Evolutionary conservation across 1,140 invertebrate genomes (phyloP), one percentile per base, ranked within the genome.

Genomic region (Hetaerina americana): DNA sequence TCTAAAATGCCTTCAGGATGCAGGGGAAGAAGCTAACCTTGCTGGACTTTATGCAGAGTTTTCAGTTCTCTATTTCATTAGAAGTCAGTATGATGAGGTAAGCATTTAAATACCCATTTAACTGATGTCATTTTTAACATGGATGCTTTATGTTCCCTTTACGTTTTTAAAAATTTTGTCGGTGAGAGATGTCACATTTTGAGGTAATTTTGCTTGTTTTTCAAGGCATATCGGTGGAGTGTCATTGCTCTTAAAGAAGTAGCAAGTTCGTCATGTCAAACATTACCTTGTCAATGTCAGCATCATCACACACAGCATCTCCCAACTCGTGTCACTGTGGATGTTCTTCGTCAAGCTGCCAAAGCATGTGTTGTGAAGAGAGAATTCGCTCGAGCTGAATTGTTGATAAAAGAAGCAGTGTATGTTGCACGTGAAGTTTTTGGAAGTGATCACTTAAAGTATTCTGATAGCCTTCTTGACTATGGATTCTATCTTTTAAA

Each of bases 401-500:
- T 92, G 28, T 81, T 95, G 24, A 92, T 95, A 74, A 87, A 87
- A 75, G 89, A 94, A 82, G 93, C 92, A 10, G 87, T 94, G 25
- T 85, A 86, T 73, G 83, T 90, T 72, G 89, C 92, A 0, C 86
- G 87, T 72, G 87, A 88, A 81, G 77, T 85, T 31, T 92, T 90
- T 82, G 90, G 88, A 3, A 78, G 81, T 0, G 78, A 85, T 67
- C 91, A 95, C 83, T 92, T 90, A 27, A 89, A 90, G 75, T 91
- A 92, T 78, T 90, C 93, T 28, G 91, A 94, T 78, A 87, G 90
- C 27, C 82, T 96, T 31, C 84, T 92, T 70, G 93, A 95, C 82
- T 95, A 93, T 80, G 94, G 92, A 69, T 96, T 93, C 83, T 96
- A 92, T 78, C 83, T 96, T 75, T 84, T 95, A 40, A 95, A 96